Evolutionary conservation across 2,113 vertebrate genomes (phyloP).

Genomic region (Ondatra zibethicus): DNA sequence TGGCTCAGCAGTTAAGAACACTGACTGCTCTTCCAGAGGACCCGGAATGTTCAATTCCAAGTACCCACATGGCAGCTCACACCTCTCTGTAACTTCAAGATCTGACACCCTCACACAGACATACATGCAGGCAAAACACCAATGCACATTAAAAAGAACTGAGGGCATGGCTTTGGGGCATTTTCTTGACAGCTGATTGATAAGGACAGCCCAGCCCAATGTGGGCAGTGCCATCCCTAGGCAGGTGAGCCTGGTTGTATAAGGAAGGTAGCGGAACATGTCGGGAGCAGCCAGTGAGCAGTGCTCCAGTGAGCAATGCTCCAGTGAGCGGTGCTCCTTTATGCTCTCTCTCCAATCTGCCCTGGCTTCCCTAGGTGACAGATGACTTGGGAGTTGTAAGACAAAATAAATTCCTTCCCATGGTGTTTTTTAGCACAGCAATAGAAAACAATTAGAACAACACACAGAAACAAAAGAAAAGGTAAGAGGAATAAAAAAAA

Average conservation of each 20-base stretch:
- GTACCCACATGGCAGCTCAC: too few relatives aligned
- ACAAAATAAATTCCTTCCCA: neutral
- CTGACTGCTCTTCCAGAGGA: too few relatives aligned
- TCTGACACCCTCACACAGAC: too few relatives aligned
- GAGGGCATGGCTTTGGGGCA: neutral
- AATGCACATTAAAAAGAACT: too few relatives aligned
- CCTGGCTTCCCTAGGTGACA: neutral
- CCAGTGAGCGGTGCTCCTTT: neutral
- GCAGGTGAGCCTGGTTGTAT: neutral
- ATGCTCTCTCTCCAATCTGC: neutral
- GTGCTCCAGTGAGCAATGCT: neutral
- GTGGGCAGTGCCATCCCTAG: neutral
- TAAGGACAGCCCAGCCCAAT: neutral
- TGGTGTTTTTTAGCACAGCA: neutral
- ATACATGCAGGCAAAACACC: too few relatives aligned
- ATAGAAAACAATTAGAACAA: neutral
- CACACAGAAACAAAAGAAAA: neutral
- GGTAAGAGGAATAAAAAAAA: too few relatives aligned
- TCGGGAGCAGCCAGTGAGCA: neutral
- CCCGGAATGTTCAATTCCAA: too few relatives aligned
- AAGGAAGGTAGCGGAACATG: neutral
- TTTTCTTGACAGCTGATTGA: neutral
- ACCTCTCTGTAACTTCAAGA: too few relatives aligned
- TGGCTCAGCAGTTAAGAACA: too few relatives aligned
- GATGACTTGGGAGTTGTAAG: neutral